Conservation (phyloP, 2,797 vertebrate species). For the Lithobates sylvaticus region DNA sequence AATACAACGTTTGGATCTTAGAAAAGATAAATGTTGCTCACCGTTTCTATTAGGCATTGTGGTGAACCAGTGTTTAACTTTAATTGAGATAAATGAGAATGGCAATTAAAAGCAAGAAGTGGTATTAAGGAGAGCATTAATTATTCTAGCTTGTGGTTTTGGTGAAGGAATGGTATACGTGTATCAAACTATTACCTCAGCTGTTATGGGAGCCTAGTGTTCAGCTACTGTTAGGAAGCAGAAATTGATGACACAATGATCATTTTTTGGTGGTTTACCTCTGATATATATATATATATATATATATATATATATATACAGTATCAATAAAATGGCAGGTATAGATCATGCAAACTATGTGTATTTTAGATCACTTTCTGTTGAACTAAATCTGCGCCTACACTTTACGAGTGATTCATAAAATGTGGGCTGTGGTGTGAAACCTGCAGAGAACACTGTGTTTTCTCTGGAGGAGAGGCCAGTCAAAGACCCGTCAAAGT, state of each 20-base stretch:
- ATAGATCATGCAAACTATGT: too few species aligned
- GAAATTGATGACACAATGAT: not conserved
- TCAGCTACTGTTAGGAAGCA: not conserved
- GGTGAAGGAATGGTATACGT: not conserved
- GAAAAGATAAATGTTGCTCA: conserved; percentile 3
- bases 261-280: not conserved
- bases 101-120: conserved; percentile 8
- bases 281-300: not conserved
- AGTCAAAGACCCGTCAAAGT: too few species aligned
- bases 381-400: not conserved
- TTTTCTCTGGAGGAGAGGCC: too few species aligned
- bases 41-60: not conserved
- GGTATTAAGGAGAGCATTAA: conserved; percentile 19
- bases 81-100: conserved; percentile 33
- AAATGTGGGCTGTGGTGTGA: too few species aligned
- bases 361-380: not conserved
- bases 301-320: not conserved
- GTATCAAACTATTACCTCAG: not conserved
- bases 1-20: not conserved
- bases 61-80: conserved; percentile 24
- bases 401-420: too few species aligned
- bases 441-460: too few species aligned
- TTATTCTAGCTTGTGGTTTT: conserved; percentile 11
- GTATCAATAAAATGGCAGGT: not conserved
- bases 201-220: not conserved